Evolutionary conservation across 2,797 vertebrate species (phyloP).

Genomic region (Gymnoscopelus braueri): DNA sequence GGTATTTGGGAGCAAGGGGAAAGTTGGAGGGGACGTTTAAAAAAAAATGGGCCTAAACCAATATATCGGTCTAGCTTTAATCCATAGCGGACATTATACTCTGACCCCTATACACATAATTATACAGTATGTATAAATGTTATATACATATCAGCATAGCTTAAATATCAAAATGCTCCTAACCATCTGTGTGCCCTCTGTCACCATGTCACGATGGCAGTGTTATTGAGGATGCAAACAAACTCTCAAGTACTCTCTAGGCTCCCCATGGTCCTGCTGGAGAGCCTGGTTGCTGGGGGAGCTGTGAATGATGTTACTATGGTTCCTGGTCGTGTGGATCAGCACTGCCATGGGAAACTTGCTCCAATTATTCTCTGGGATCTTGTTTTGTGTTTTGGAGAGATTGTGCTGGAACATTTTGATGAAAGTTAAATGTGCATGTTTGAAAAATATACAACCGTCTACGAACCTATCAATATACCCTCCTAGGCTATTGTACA

Average conservation of each 20-base stretch:
- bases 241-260: conserved; percentile 32
- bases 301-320: conserved; percentile 34
- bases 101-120: too few relatives aligned
- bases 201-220: neutral
- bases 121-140: too few relatives aligned
- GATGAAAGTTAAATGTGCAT: neutral
- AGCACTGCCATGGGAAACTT: conserved; percentile 37
- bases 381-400: conserved; percentile 4
- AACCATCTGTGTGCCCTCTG: neutral
- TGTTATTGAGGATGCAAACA: conserved; percentile 33
- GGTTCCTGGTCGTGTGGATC: conserved; percentile 36
- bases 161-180: neutral
- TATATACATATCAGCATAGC: too few relatives aligned
- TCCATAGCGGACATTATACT: too few relatives aligned
- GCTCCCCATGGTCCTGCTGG: conserved; percentile 37
- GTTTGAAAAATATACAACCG: too few relatives aligned
- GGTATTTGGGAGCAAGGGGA: too few relatives aligned
- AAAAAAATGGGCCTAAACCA: too few relatives aligned
- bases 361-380: neutral
- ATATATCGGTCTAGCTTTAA: too few relatives aligned
- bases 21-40: too few relatives aligned
- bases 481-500: too few relatives aligned
- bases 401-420: neutral
- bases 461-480: too few relatives aligned
- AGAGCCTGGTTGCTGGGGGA: conserved; percentile 30